Evolutionary conservation across 2,797 vertebrate genomes (phyloP).

Genomic region (Sebastes alutus): DNA sequence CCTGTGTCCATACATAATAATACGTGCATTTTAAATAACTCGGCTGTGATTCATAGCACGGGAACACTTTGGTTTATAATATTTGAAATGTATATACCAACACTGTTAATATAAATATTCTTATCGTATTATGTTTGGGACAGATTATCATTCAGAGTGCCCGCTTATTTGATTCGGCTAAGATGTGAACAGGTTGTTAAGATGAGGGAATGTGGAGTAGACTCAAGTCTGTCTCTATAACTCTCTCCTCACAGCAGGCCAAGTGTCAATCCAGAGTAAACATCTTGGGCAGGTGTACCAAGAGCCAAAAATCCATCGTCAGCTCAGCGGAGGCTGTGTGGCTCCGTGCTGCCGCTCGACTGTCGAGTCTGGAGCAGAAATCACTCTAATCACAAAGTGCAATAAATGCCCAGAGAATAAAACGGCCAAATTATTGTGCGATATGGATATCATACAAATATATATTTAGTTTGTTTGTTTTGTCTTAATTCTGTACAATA

Average conservation of each 20-base stretch:
- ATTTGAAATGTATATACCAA: background rate
- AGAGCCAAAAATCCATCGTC: constrained; percentile 48
- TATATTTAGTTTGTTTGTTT: background rate
- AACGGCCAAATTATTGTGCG: background rate
- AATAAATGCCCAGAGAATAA: background rate
- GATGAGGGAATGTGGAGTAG: constrained; percentile 6
- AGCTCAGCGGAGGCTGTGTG: constrained; percentile 15
- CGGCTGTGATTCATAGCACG: background rate
- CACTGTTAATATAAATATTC: background rate
- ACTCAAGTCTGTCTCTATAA: background rate
- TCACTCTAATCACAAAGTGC: background rate
- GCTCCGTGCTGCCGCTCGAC: constrained; percentile 20
- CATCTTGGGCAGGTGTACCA: constrained; percentile 51
- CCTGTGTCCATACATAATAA: background rate
- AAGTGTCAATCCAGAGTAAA: constrained; percentile 53
- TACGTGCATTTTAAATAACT: background rate
- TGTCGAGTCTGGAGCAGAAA: constrained; percentile 13
- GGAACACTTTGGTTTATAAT: background rate
- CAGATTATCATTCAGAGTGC: background rate
- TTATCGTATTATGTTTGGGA: background rate
- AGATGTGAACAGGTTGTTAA: constrained; percentile 4
- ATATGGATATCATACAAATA: background rate
- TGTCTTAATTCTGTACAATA: background rate
- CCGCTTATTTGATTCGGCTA: background rate
- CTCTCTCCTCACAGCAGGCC: background rate